Percentiles rank a stretch among this genome's conserved stretches.
Evolutionary conservation across 2,797 vertebrate species (phyloP).

Genomic region (Ctenochaetus hawaiiensis): DNA sequence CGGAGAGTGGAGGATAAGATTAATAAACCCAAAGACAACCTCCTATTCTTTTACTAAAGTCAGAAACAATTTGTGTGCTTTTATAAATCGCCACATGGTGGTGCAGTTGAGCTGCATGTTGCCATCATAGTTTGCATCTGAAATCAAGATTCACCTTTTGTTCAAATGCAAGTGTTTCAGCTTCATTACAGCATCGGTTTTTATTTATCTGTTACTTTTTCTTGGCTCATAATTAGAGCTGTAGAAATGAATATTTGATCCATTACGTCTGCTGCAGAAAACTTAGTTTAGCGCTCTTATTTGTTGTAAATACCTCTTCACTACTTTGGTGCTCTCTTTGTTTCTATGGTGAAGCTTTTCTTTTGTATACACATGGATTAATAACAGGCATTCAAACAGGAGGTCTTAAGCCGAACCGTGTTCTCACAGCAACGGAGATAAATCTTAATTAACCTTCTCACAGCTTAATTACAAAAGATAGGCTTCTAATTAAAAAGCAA

Average conservation of each 20-base stretch:
- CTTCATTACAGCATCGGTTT: not conserved
- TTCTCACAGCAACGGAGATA: conserved; percentile 26
- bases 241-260: not conserved
- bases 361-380: conserved; percentile 22
- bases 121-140: not conserved
- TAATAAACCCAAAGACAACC: not conserved
- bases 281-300: not conserved
- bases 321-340: not conserved
- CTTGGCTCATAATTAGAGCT: not conserved
- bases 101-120: conserved; percentile 11
- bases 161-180: not conserved
- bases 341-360: not conserved
- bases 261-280: not conserved
- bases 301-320: not conserved
- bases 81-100: conserved; percentile 23
- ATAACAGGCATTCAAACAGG: conserved; percentile 30
- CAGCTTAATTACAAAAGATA: conserved; percentile 49
- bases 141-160: not conserved
- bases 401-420: conserved; percentile 25
- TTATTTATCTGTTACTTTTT: not conserved
- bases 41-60: no score
- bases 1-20: not conserved
- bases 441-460: conserved; percentile 37
- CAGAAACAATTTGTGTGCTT: not conserved
- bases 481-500: conserved; percentile 42